Percentiles rank a stretch among this genome's conserved stretches.
Evolutionary conservation across 1,140 invertebrate species (phyloP).

Genomic region (Melipona quadrifasciata): DNA sequence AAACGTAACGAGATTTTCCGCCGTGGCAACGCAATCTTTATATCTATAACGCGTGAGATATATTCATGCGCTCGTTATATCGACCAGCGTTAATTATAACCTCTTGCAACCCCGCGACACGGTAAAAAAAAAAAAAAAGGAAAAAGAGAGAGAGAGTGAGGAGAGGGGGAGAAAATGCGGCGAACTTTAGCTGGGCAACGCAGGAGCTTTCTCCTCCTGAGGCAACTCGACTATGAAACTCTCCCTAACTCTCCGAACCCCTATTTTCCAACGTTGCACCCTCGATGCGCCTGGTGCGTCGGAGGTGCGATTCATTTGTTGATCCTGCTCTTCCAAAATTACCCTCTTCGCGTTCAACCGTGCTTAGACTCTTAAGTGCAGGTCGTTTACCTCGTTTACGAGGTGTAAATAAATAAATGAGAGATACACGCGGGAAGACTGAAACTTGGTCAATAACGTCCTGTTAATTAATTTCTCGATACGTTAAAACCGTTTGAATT

Average conservation of each 20-base stretch:
- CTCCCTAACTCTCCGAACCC: neutral
- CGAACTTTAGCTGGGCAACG: neutral
- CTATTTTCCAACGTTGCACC: constrained; percentile 15
- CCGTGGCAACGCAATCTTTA: neutral
- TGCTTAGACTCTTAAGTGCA: neutral
- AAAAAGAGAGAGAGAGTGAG: neutral
- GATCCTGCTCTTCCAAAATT: neutral
- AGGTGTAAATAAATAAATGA: neutral
- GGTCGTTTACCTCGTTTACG: too few relatives aligned
- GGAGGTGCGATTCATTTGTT: constrained; percentile 28
- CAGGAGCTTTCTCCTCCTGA: neutral
- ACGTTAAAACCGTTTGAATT: too few relatives aligned
- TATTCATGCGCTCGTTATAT: constrained; percentile 26
- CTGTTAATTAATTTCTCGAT: neutral
- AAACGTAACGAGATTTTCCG: neutral
- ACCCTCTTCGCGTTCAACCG: neutral
- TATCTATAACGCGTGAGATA: neutral
- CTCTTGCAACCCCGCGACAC: neutral
- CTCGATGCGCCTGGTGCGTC: constrained; percentile 8
- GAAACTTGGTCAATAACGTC: neutral
- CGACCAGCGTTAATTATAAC: constrained; percentile 37
- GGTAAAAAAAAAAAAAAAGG: constrained; percentile 2
- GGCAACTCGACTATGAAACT: constrained; percentile 8
- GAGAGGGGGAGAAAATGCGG: neutral
- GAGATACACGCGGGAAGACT: neutral